A percentile compares a stretch with the other conserved stretches of the same genome.
Evolutionary conservation across 2,797 vertebrate genomes (phyloP).

Genomic region (Rhinophrynus dorsalis): DNA sequence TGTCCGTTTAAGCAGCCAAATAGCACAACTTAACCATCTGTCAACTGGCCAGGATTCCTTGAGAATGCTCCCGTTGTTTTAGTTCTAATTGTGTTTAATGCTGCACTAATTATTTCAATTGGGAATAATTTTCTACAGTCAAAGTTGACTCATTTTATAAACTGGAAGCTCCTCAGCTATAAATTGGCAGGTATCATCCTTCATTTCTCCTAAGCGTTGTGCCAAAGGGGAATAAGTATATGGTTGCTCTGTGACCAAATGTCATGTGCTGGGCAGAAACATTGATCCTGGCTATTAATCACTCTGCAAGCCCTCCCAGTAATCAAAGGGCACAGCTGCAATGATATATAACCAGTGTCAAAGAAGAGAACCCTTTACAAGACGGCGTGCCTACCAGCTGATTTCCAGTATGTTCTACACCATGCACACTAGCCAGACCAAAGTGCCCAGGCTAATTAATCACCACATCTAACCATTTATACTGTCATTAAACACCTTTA

Average conservation of each 20-base stretch:
- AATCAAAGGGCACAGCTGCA: conserved; percentile 95
- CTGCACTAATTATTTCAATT: conserved; percentile 97
- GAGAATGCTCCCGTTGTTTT: conserved; percentile 75
- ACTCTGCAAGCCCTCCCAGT: conserved; percentile 93
- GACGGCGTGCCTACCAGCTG: conserved; percentile 84
- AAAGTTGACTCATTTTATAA: conserved; percentile 90
- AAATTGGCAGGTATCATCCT: conserved; percentile 95
- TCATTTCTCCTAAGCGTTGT: conserved; percentile 88
- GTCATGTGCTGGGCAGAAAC: conserved; percentile 96
- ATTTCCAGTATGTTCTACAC: conserved; percentile 79
- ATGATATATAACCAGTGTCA: conserved; percentile 98
- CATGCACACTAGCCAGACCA: conserved; percentile 73
- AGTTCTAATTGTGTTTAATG: conserved; percentile 97
- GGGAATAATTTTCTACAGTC: conserved; percentile 94
- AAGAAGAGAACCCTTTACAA: conserved; percentile 84
- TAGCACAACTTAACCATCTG: conserved; percentile 78
- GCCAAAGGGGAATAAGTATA: conserved; percentile 90
- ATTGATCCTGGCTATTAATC: conserved; percentile 98
- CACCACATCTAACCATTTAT: conserved; percentile 80
- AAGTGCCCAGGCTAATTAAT: conserved; percentile 82
- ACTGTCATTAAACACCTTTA: conserved; percentile 83
- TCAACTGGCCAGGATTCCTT: conserved; percentile 79
- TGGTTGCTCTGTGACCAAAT: conserved; percentile 98
- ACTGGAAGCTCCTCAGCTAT: conserved; percentile 86
- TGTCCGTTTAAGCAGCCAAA: conserved; percentile 67